Evolutionary conservation across 2,888 invertebrate species (phyloP), one percentile per base, ranked within the genome.

Genomic region (Plemyria rubiginata): DNA sequence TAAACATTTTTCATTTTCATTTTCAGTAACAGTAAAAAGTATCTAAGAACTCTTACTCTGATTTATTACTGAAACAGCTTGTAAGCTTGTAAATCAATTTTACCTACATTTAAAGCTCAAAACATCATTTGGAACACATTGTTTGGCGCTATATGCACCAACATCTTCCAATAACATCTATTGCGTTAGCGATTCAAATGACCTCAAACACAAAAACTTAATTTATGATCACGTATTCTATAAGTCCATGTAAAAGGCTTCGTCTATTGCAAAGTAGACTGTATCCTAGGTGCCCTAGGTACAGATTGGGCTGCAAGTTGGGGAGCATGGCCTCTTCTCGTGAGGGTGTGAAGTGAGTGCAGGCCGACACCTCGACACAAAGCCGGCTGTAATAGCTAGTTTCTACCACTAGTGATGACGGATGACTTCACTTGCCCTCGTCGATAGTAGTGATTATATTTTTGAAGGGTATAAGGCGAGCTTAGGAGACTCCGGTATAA

Each of bases 321-420:
- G 22, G 67, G 51, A 54, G 49, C n/a, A 67, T 60, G 57, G 53
- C 32, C n/a, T n/a, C n/a, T n/a, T n/a, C n/a, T n/a, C n/a, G 67
- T 28, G 66, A 68, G 76, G 70, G 80, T 62, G 77, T 71, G 73
- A 75, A 85, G 85, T 75, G 85, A 62, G 74, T 75, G 72, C 85
- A 85, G 78, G 70, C 77, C 90, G 90, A 92, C 91, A 89, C 91
- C 91, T 91, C 84, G 67, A 77, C 80, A 90, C 90, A 91, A 90
- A 91, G 90, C 78, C 76, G 77, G 68, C 72, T 75, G 77, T 86
- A 86, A 87, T 84, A 88, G 88, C 89, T 89, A 88, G 86, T 87
- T 87, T 84, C 74, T 79, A 76, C 70, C 75, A 80, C 88, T 84
- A 84, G 74, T 54, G 13, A 36, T 40, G 38, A 53, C 73, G 28